These are phyloP conservation scores for Cladorhizidae sp. DNA, from an alignment of 37 sponge, comb jelly and placozoan species.

Conservation along the genomic window DNA sequence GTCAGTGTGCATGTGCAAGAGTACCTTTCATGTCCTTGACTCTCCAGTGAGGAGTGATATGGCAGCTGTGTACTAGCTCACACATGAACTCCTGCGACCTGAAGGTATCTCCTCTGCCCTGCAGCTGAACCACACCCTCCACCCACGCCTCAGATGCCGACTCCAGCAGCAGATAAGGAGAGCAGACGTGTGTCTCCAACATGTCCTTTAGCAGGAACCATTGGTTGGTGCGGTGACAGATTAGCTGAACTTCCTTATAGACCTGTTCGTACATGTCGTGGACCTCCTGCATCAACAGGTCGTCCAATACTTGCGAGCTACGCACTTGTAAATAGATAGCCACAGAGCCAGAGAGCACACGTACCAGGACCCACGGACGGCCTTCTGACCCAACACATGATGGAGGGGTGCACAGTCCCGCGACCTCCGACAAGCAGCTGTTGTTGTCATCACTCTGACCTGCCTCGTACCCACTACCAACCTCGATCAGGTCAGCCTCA, in stretches of 20 bases:
- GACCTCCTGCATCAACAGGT: not conserved
- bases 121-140: conserved; percentile 17
- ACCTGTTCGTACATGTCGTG: not conserved
- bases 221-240: conserved; percentile 34
- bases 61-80: conserved; percentile 19
- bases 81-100: conserved; percentile 55
- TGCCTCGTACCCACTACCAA: conserved; percentile 27
- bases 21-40: conserved; percentile 55
- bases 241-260: not conserved
- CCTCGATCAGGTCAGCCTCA: not conserved
- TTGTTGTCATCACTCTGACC: conserved; percentile 11
- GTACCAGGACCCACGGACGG: conserved; percentile 40
- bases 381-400: not conserved
- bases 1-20: no score
- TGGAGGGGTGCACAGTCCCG: not conserved
- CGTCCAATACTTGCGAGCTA: conserved; percentile 2
- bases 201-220: conserved; percentile 70
- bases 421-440: not conserved
- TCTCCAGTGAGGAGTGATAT: conserved; percentile 77
- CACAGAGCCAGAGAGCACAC: conserved; percentile 37
- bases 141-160: conserved; percentile 66
- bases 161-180: conserved; percentile 54
- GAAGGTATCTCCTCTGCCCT: conserved; percentile 18
- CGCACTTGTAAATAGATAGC: conserved; percentile 52
- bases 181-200: conserved; percentile 62